Evolutionary conservation across 2,888 invertebrate species (phyloP), one percentile per base, ranked within the genome.

Genomic region (Drosophila helvetica): DNA sequence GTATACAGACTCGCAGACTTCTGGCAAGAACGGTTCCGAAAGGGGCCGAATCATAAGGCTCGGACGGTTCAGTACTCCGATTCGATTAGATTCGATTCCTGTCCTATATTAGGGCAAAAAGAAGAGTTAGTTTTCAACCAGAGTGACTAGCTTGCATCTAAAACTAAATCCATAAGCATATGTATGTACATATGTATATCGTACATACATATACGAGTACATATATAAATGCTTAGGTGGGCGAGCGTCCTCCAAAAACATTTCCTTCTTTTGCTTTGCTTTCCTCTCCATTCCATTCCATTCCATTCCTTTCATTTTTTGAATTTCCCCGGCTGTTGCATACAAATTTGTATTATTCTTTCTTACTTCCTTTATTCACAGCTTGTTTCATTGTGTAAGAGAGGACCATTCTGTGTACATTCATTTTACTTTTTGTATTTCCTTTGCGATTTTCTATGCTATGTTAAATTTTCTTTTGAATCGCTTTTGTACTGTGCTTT

Each of bases 301-400:
- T 78, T 70, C 76, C 73, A 78, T 79, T 78, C 80, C 79, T 81
- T 79, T 68, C 78, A 79, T 80, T 80, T 74, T 81, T 79, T 81
- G 72, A 69, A 71, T 78, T 81, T 74, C 22, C 59, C 74, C 61
- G 74, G 76, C 79, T 82, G 82, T 83, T 82, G 76, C 70, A 64
- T 72, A 78, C 66, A 71, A 78, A 76, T 65, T 76, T 76, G 59
- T 75, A 78, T 79, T 85, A 80, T 80, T 69, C 68, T 58, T 64
- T 58, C 68, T 58, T 55, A 56, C 59, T 72, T 74, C 57, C 56
- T 74, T 80, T 82, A 61, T 77, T 73, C 76, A 61, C 63, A 77
- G 47, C 70, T 60, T 75, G 52, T 60, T 68, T 56, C 58, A 64
- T 64, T 78, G 68, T 78, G 60, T 62, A 38, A 3, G 47, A 48